Conservation (phyloP, 2,888 invertebrate species). For the Epistrophe grossulariae region DNA sequence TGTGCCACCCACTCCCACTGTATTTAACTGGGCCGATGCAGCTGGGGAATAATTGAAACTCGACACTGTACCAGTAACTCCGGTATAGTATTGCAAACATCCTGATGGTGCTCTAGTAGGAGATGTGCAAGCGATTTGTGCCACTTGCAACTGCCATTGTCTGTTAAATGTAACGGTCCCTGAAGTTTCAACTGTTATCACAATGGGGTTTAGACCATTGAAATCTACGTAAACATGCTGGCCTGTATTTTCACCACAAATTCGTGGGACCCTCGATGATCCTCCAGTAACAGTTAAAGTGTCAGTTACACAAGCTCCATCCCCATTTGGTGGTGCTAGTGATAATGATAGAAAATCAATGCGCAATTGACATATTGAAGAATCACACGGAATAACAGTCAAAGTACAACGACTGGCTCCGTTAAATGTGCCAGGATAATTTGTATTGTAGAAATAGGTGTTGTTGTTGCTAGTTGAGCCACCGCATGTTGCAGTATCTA, state of each 20-base stretch:
- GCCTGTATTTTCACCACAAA: constrained; percentile 93
- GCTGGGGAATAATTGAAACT: constrained; percentile 91
- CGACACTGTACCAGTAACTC: constrained; percentile 86
- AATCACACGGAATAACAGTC: constrained; percentile 89
- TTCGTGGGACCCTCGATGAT: constrained; percentile 87
- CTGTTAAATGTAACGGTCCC: constrained; percentile 86
- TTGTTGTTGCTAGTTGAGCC: constrained; percentile 89
- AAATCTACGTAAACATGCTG: constrained; percentile 92
- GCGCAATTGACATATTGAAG: constrained; percentile 86
- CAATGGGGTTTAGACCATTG: constrained; percentile 88
- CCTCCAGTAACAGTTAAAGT: constrained; percentile 89
- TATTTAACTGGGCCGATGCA: constrained; percentile 85
- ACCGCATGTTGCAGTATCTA: constrained; percentile 91
- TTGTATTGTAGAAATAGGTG: constrained; percentile 92
- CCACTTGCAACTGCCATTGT: constrained; percentile 90
- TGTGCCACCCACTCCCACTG: constrained; percentile 86
- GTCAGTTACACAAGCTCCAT: constrained; percentile 89
- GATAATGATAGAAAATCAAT: constrained; percentile 91
- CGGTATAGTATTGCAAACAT: constrained; percentile 90
- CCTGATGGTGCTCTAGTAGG: constrained; percentile 90
- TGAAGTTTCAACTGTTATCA: constrained; percentile 88
- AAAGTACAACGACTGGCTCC: constrained; percentile 89
- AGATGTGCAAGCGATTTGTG: constrained; percentile 90
- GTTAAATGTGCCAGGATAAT: constrained; percentile 89
- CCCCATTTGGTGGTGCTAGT: constrained; percentile 89